Evolutionary conservation across 2,888 invertebrate genomes (phyloP).

Genomic region (Mythimna lalbum): DNA sequence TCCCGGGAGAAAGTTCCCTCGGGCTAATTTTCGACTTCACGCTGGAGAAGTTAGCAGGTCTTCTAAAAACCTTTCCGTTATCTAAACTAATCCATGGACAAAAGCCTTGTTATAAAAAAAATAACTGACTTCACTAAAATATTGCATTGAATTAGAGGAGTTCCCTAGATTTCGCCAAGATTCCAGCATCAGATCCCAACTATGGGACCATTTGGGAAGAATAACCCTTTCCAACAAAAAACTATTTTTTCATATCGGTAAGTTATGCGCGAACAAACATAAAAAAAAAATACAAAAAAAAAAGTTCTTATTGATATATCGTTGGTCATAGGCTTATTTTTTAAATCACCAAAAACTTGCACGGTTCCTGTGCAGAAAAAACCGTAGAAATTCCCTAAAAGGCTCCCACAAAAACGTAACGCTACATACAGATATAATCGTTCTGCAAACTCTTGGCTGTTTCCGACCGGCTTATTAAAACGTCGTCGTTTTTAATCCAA

Average conservation of each 20-base stretch:
- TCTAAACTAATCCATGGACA: not conserved
- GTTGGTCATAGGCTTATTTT: not conserved
- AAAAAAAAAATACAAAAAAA: no score
- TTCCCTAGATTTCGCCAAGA: no score
- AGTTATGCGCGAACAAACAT: no score
- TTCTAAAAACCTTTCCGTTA: not conserved
- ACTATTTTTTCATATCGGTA: no score
- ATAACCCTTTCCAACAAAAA: no score
- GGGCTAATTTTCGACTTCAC: not conserved
- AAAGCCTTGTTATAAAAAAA: no score
- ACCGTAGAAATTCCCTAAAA: not conserved
- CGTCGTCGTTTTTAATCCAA: slow-evolving; percentile 20
- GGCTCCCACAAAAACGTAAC: not conserved
- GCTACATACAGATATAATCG: not conserved
- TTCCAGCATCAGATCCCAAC: no score
- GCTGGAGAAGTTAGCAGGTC: not conserved
- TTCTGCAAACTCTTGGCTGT: slow-evolving; percentile 3
- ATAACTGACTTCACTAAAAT: no score
- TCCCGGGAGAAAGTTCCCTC: not conserved
- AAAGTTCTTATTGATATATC: no score
- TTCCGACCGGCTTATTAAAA: not conserved
- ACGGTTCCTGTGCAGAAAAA: not conserved
- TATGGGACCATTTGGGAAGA: no score
- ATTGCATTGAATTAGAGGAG: no score
- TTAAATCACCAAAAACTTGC: not conserved